A percentile compares a stretch with the other conserved stretches of the same genome.
Evolutionary conservation across 2,888 invertebrate species (phyloP).

Genomic region (Lasioglossum morio): DNA sequence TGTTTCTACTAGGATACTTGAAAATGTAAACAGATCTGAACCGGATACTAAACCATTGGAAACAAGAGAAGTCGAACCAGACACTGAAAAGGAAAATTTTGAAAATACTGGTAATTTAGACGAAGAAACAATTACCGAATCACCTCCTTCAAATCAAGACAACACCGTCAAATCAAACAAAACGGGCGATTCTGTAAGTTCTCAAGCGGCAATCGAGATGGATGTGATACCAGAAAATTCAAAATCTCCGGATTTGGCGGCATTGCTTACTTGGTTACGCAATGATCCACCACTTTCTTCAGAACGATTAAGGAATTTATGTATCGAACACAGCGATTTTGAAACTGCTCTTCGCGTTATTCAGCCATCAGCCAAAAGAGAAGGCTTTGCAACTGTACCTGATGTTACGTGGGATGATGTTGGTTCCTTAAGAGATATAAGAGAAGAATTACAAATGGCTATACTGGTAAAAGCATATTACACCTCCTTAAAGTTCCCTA

Average conservation of each 20-base stretch:
- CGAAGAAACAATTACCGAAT: slow-evolving; percentile 40
- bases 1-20: slow-evolving; percentile 78
- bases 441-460: slow-evolving; percentile 95
- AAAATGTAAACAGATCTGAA: slow-evolving; percentile 78
- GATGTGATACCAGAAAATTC: slow-evolving; percentile 57
- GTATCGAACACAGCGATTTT: slow-evolving; percentile 91
- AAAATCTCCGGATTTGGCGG: slow-evolving; percentile 83
- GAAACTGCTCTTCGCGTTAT: slow-evolving; percentile 91
- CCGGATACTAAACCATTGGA: slow-evolving; percentile 64
- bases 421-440: slow-evolving; percentile 94
- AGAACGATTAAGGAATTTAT: slow-evolving; percentile 88
- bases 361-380: slow-evolving; percentile 97
- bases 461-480: slow-evolving; percentile 88
- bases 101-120: slow-evolving; percentile 56
- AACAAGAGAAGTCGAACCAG: slow-evolving; percentile 56
- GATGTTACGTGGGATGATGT: slow-evolving; percentile 99
- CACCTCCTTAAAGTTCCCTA: neutral
- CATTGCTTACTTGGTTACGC: slow-evolving; percentile 89
- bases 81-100: slow-evolving; percentile 52
- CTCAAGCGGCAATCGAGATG: slow-evolving; percentile 46
- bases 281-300: slow-evolving; percentile 87
- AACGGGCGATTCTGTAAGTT: slow-evolving; percentile 26
- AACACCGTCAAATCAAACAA: slow-evolving; percentile 38
- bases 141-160: slow-evolving; percentile 36
- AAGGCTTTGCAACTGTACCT: slow-evolving; percentile 99